Evolutionary conservation across 2,113 vertebrate species (phyloP).

Genomic region (Anguilla japonica): DNA sequence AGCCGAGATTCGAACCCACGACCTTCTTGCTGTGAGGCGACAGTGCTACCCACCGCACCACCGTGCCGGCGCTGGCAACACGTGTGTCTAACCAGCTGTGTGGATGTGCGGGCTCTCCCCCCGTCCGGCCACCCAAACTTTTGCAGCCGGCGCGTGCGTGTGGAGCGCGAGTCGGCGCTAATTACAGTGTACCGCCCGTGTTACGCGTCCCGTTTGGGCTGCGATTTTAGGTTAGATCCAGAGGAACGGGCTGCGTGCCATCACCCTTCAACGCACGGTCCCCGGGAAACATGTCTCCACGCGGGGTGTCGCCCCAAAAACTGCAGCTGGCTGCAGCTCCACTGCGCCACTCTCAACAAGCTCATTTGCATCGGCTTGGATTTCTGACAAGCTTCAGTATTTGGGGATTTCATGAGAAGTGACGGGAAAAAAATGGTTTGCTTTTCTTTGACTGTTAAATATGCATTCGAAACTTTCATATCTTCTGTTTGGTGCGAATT

Average conservation of each 20-base stretch:
- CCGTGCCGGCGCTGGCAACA: neutral
- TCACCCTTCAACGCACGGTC: neutral
- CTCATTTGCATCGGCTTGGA: slow-evolving; percentile 57
- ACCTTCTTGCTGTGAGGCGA: too few relatives aligned
- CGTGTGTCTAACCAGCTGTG: neutral
- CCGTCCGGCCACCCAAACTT: neutral
- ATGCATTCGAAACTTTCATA: slow-evolving; percentile 35
- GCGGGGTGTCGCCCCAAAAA: neutral
- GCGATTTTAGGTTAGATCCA: neutral
- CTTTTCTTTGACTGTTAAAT: slow-evolving; percentile 44
- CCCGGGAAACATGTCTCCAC: neutral
- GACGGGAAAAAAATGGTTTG: slow-evolving; percentile 46
- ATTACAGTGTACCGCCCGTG: neutral
- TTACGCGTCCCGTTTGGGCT: neutral
- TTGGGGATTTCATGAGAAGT: slow-evolving; percentile 58
- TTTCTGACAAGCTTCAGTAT: slow-evolving; percentile 58
- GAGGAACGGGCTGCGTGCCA: neutral
- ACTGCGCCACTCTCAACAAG: slow-evolving; percentile 49
- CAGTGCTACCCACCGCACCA: too few relatives aligned
- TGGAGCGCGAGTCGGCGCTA: neutral
- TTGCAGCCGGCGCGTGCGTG: neutral
- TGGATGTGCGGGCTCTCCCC: neutral
- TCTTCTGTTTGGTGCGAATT: slow-evolving; percentile 8
- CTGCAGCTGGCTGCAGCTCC: slow-evolving; percentile 12
- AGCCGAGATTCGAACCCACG: too few relatives aligned